Conservation (phyloP, 2,888 invertebrate genomes). For the Isotomurus palustris region DNA sequence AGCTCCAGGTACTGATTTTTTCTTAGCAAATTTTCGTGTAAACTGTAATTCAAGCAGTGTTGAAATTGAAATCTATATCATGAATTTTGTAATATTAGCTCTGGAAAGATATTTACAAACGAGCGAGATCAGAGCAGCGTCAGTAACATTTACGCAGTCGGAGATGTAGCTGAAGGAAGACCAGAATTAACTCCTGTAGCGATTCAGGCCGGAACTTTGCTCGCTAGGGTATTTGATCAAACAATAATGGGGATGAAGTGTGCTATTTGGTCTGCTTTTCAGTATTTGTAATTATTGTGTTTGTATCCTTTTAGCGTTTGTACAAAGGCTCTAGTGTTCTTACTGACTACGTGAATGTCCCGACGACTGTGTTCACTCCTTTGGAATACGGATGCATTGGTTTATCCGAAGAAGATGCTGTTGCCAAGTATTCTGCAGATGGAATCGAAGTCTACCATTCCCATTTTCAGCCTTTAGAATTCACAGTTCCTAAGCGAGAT, state of each 20-base stretch:
- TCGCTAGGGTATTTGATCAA: conserved; percentile 53
- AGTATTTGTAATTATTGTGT: conserved; percentile 3
- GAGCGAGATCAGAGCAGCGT: conserved; percentile 78
- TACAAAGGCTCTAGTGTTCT: conserved; percentile 58
- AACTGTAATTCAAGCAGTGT: not conserved
- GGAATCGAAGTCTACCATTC: conserved; percentile 87
- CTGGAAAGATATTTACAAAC: conserved; percentile 52
- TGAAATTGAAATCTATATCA: not conserved
- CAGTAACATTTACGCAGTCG: conserved; percentile 85
- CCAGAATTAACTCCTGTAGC: conserved; percentile 97
- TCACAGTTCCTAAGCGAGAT: conserved; percentile 83
- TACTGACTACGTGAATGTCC: conserved; percentile 82
- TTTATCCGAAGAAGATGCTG: conserved; percentile 80
- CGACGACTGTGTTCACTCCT: conserved; percentile 94
- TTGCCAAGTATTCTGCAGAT: conserved; percentile 64
- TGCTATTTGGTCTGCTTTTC: conserved; percentile 3
- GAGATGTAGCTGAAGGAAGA: conserved; percentile 66
- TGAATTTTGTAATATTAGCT: conserved; percentile 21
- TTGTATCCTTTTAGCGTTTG: conserved; percentile 52
- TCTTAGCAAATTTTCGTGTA: conserved; percentile 50
- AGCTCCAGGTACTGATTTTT: conserved; percentile 55
- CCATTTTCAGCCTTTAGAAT: conserved; percentile 91
- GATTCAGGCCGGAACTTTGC: conserved; percentile 57
- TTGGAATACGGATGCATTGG: conserved; percentile 95
- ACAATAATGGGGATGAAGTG: no score